Evolutionary conservation across 2,888 invertebrate genomes (phyloP).

Genomic region (Anarsia innoxiella): DNA sequence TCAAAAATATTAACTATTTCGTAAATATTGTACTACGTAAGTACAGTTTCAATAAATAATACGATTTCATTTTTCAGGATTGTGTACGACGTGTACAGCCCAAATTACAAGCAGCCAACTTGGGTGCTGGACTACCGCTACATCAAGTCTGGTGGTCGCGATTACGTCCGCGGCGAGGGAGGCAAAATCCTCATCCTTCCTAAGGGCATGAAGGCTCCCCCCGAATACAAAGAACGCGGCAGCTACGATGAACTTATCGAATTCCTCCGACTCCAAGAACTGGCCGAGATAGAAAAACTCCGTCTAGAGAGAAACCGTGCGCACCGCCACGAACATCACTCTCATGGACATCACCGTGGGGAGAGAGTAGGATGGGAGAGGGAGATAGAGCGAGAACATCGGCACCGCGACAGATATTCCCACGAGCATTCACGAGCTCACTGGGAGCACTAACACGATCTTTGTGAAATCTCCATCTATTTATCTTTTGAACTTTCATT

Average conservation of each 20-base stretch:
- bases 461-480: too few species aligned
- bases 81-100: slow-evolving; percentile 45
- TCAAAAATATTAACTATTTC: neutral
- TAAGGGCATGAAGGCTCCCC: slow-evolving; percentile 24
- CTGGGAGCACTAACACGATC: too few species aligned
- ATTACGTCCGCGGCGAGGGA: slow-evolving; percentile 52
- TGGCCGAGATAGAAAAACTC: slow-evolving; percentile 24
- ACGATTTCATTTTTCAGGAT: slow-evolving; percentile 21
- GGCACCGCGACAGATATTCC: too few species aligned
- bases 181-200: slow-evolving; percentile 58
- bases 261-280: slow-evolving; percentile 38
- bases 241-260: slow-evolving; percentile 54
- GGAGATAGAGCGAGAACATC: neutral
- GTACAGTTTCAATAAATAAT: neutral
- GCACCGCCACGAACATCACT: neutral
- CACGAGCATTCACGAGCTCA: too few species aligned
- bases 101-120: slow-evolving; percentile 52
- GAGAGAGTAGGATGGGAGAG: slow-evolving; percentile 1
- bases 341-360: too few species aligned
- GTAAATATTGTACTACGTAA: too few species aligned
- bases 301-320: neutral
- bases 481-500: too few species aligned
- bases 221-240: slow-evolving; percentile 34
- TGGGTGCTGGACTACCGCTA: slow-evolving; percentile 58
- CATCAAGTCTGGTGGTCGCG: slow-evolving; percentile 53